Evolutionary conservation across 2,113 vertebrate genomes (phyloP), one percentile per base, ranked within the genome.

Genomic region (Geococcyx californianus): DNA sequence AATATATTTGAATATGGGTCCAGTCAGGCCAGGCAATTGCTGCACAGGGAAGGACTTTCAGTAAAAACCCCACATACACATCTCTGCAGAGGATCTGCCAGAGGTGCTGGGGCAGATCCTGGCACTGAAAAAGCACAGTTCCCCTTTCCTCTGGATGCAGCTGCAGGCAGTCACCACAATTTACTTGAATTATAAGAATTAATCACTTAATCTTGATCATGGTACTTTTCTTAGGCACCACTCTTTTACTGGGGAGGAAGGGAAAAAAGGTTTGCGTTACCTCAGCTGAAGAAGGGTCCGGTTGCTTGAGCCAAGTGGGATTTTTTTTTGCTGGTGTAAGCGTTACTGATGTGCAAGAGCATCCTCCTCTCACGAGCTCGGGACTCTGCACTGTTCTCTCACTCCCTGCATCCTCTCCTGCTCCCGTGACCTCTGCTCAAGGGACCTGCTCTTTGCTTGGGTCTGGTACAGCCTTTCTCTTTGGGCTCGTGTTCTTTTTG

Each of bases 121-220:
- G 75, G 8, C 17, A 36, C 54, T 45, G 36, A 3, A 63, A 64
- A 54, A 95, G 76, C 72, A 84, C 72, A 60, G n/a, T 16, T 47
- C 69, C 17, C 34, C 6, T 56, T 77, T 78, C 68, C 60, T 64
- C 75, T 73, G 76, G 18, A 10, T 34, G 9, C 52, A 78, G 55
- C 76, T 86, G 45, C 87, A 59, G 82, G 67, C 67, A 51, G 36
- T 59, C 45, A 18, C 52, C 75, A 55, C 64, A 7, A 21, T 72
- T 78, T 90, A 89, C 92, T 95, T 93, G 86, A 96, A 94, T 91
- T 23, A 24, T 7, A 54, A 26, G 33, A 38, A 36, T 70, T 68
- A 40, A 78, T 83, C 63, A 16, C 74, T 66, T 93, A 60, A 78
- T 94, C 95, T 94, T 94, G 85, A 87, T 52, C 80, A 83, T 59